phyloP scores from a whole-genome alignment of 2,888 invertebrate genomes.

The Deroplatys truncata region DNA sequence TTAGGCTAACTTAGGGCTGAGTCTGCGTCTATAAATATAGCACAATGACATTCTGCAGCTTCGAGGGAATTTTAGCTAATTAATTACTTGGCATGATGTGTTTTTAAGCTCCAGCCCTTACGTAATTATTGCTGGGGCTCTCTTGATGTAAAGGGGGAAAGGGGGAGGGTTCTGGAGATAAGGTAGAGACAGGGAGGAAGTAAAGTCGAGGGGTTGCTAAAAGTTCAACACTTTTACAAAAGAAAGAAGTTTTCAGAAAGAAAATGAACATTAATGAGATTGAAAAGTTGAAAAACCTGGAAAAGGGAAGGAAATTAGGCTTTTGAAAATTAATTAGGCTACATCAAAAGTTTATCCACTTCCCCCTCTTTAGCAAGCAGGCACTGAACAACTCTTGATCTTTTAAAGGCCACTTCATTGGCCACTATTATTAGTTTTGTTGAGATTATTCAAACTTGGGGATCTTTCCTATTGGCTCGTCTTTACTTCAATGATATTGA shows the following conservation, averaged over 20 bases:
- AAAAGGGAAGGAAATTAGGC: background rate
- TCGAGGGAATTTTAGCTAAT: background rate
- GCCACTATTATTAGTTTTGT: background rate
- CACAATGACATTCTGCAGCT: background rate
- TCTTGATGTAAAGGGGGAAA: background rate
- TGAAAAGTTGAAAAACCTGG: background rate
- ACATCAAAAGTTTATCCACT: background rate
- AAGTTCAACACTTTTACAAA: background rate
- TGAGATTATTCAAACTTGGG: too few species aligned
- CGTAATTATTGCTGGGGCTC: background rate
- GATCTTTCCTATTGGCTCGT: too few species aligned
- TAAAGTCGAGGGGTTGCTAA: background rate
- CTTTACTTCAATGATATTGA: too few species aligned
- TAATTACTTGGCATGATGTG: background rate
- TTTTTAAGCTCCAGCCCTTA: background rate
- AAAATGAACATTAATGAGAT: background rate
- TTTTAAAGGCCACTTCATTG: background rate
- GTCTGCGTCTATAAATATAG: background rate
- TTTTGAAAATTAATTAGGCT: background rate
- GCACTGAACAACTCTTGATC: background rate
- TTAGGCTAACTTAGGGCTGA: background rate
- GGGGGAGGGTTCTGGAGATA: background rate
- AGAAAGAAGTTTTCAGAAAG: background rate
- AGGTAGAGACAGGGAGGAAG: background rate
- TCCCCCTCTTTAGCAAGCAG: background rate